Evolutionary conservation across 2,797 vertebrate species (phyloP), one percentile per base, ranked within the genome.

Genomic region (Cacajao melanocephalus): DNA sequence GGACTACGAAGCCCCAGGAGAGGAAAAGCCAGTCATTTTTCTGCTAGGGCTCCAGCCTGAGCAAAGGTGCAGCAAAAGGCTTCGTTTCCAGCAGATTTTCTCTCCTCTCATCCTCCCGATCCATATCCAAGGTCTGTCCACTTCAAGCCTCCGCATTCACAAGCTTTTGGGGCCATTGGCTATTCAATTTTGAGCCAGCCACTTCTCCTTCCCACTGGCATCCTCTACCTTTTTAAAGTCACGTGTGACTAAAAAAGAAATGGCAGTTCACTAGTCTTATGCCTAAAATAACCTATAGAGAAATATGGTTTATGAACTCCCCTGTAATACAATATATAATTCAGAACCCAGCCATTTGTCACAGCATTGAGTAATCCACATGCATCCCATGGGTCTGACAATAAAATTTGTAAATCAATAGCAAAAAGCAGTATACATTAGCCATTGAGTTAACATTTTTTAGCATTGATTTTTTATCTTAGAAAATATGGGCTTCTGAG

Each of bases 371-470:
- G 70, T 96, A 98, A 98, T 83, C 93, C 82, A 83, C 15, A 36
- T 39, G 52, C 70, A 87, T 97, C 93, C 96, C 97, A 97, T 81
- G 93, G 44, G 93, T 94, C 96, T 97, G 95, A 96, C 93, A 96
- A 97, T 93, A 97, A 97, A 97, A 98, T 96, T 33, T 97, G 91
- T 96, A 98, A 98, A 98, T 98, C 98, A 97, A 98, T 50, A 97
- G 67, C 58, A 96, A 98, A 97, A 97, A 95, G 88, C 88, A 96
- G 94, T 95, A 96, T 58, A 13, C 82, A 61, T 96, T 70, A 92
- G 88, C 87, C 84, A 96, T 52, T 85, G 76, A 92, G 76, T 96
- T 96, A 97, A 98, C 90, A 96, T 88, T 97, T 97, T 96, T 98
- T 96, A 97, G 88, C 96, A 98, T 33, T 97, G 98, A 98, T 98